A percentile compares a stretch with the other conserved stretches of the same genome.
Conservation (phyloP, 2,113 vertebrate genomes). For the Baryphthengus martii region DNA sequence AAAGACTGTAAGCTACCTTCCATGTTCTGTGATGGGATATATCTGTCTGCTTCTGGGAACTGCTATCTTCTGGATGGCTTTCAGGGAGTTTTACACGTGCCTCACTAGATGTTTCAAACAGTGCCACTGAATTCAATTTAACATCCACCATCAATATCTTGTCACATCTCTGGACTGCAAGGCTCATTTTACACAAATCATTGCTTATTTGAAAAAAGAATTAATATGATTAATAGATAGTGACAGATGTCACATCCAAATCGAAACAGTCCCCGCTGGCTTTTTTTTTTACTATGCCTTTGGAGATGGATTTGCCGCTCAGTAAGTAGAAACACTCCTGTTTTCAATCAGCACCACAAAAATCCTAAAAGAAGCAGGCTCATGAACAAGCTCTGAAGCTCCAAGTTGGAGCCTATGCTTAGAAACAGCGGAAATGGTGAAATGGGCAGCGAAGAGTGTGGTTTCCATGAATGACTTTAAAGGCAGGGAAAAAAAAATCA, state of each 20-base stretch:
- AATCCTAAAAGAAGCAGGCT: background rate
- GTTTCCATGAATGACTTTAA: background rate
- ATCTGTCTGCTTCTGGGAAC: background rate
- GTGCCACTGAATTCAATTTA: background rate
- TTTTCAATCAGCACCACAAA: conserved; percentile 49
- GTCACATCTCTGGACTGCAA: background rate
- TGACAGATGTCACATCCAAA: background rate
- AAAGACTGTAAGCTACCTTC: background rate
- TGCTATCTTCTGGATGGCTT: background rate
- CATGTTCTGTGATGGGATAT: background rate
- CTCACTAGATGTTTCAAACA: background rate
- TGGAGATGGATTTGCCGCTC: conserved; percentile 17
- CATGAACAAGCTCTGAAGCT: background rate
- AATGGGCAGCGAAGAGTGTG: background rate
- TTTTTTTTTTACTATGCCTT: background rate
- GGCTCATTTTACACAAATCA: background rate
- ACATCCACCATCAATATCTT: background rate
- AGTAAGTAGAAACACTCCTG: conserved; percentile 10
- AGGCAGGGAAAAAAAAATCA: background rate
- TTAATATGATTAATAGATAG: background rate
- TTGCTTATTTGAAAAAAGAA: conserved; percentile 11
- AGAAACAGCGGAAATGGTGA: background rate
- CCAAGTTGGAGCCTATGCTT: background rate
- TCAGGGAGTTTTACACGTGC: background rate
- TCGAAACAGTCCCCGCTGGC: background rate